Percentiles rank a stretch among this genome's conserved stretches.
Evolutionary conservation across 2,888 invertebrate genomes (phyloP).

Genomic region (Caenorhabditis macrosperma): DNA sequence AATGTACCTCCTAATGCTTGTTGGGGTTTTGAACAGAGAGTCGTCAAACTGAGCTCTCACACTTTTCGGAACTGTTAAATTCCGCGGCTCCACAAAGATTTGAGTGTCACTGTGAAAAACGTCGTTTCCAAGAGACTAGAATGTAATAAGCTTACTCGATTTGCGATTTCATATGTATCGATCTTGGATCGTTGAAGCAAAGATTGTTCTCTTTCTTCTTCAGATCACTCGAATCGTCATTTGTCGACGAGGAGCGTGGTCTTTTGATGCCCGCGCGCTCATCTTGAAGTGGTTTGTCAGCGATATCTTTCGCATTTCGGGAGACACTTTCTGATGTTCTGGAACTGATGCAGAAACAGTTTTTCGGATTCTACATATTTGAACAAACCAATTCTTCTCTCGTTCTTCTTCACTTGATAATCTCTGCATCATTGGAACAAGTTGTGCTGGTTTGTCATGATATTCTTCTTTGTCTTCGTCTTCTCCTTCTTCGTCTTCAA

Average conservation of each 20-base stretch:
- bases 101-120: background rate
- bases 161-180: too few species aligned
- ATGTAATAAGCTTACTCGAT: too few species aligned
- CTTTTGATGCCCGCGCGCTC: background rate
- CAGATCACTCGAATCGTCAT: background rate
- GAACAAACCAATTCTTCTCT: background rate
- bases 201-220: background rate
- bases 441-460: background rate
- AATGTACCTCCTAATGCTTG: background rate
- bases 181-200: too few species aligned
- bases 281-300: too few species aligned
- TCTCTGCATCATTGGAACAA: constrained; percentile 15
- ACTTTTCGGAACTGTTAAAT: background rate
- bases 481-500: constrained; percentile 25
- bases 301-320: too few species aligned
- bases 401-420: constrained; percentile 23
- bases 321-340: too few species aligned
- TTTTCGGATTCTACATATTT: too few species aligned
- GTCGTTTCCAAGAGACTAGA: too few species aligned
- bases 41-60: background rate
- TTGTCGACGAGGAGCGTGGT: background rate
- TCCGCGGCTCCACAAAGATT: background rate
- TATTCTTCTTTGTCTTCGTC: background rate
- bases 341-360: too few species aligned
- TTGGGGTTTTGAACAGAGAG: constrained; percentile 10